These are phyloP conservation scores for Chrysopa pallens DNA, from an alignment of 1,140 invertebrate species.

Conservation along the genomic window DNA sequence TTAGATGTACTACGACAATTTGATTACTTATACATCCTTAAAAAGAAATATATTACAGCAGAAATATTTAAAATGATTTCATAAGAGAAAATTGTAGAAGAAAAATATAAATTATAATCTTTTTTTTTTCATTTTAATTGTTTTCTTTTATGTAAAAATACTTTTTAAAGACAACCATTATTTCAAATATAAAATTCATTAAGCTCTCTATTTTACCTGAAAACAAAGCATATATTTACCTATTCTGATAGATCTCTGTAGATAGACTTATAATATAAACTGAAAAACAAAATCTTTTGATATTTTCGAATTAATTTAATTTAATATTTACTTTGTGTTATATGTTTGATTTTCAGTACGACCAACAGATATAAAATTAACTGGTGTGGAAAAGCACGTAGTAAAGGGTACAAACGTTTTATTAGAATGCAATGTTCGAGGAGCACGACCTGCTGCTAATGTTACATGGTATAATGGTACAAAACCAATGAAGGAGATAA, in stretches of 20 bases:
- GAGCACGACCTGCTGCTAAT: constrained; percentile 61
- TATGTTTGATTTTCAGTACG: constrained; percentile 41
- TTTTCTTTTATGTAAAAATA: too few species aligned
- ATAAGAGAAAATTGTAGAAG: too few species aligned
- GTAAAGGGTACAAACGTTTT: constrained; percentile 58
- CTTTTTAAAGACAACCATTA: too few species aligned
- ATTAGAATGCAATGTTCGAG: constrained; percentile 54
- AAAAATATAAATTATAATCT: too few species aligned
- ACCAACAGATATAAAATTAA: constrained; percentile 52
- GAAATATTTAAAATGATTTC: too few species aligned
- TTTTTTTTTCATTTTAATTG: too few species aligned
- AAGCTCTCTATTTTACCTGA: too few species aligned
- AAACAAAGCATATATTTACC: too few species aligned
- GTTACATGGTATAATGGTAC: constrained; percentile 72
- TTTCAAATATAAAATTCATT: too few species aligned
- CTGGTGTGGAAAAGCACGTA: constrained; percentile 51
- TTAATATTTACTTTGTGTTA: constrained; percentile 3
- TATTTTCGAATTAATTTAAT: constrained; percentile 4
- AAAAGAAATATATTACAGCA: too few species aligned
- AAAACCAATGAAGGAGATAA: constrained; percentile 23
- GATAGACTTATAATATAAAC: neutral
- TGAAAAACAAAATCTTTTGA: neutral
- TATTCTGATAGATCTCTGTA: neutral
- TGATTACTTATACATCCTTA: too few species aligned
- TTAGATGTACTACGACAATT: too few species aligned